These are phyloP conservation scores for Harpalus rubripes DNA, from an alignment of 2,888 invertebrate species.

Conservation along the genomic window DNA sequence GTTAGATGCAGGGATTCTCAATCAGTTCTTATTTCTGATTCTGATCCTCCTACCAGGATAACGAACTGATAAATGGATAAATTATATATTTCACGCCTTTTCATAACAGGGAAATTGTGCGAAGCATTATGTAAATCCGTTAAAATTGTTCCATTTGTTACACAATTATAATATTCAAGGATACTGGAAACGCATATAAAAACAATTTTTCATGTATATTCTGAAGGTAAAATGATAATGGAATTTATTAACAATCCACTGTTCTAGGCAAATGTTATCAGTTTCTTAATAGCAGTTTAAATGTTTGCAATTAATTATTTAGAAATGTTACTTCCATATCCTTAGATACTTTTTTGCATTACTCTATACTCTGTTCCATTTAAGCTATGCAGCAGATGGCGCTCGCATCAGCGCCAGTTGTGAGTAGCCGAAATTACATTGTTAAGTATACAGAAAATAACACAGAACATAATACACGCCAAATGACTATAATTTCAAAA, in stretches of 20 bases:
- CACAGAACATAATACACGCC: too few species aligned
- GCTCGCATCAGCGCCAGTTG: too few species aligned
- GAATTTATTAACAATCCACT: neutral
- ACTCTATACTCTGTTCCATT: too few species aligned
- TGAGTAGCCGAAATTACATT: too few species aligned
- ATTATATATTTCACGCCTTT: conserved; percentile 32
- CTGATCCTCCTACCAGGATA: neutral
- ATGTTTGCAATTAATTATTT: neutral
- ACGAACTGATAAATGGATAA: conserved; percentile 27
- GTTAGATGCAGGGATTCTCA: conserved; percentile 40
- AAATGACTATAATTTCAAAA: too few species aligned
- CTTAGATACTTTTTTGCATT: neutral
- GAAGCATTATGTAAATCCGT: conserved; percentile 19
- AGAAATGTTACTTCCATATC: neutral
- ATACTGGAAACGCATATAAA: neutral
- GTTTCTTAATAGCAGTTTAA: neutral
- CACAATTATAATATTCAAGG: conserved; percentile 16
- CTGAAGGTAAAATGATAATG: neutral
- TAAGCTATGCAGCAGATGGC: too few species aligned
- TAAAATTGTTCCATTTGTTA: neutral
- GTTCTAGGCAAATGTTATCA: neutral
- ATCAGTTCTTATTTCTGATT: neutral
- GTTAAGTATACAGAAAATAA: too few species aligned
- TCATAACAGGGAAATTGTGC: neutral
- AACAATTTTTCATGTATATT: neutral